Base-by-base conservation (phyloP, 2,888 invertebrate species). In the Rhorus exstirpatorius region DNA sequence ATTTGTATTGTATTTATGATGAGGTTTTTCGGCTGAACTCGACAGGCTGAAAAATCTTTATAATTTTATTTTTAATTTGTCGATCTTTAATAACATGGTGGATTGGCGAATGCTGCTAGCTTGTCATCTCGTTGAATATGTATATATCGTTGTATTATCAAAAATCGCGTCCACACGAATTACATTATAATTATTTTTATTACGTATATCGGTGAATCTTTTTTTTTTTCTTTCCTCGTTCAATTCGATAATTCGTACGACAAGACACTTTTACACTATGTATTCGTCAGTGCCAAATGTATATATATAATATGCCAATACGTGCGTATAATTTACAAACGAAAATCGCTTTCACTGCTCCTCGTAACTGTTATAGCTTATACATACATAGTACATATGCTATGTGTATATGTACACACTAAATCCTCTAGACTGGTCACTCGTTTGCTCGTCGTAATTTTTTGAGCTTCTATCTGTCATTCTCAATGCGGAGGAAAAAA, bases 261-360 rank as follows among this genome's bases (percentile, higher is more conserved):
- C 41, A 35, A 8, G n/a, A 10, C 51, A 8, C 55, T 26, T 26
- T 3, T 70, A 35, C 14, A 38, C 49, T 55, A 35, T 63, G 46
- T 60, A 61, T 41, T 63, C 58, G 70, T 63, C 76, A 53, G 55
- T 74, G 63, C 38, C 58, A 46, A 70, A 67, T 75, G 79, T 79
- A 67, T 79, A 46, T 75, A 67, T 75, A 82, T 79, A 67, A 82
- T 79, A 65, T 67, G 79, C 70, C 75, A 79, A 83, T 77, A 83
- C 84, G 83, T 84, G 80, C 53, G 65, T 71, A 84, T 82, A 85
- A 85, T 85, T 38, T 81, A 81, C 55, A 80, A 85, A 78, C 83
- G 80, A 83, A 65, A 74, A 82, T 85, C 83, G 84, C 84, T 86
- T 86, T 86, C 86, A 85, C 85, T 86, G 79, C 44, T 65, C 44